A percentile compares a stretch with the other conserved stretches of the same genome.
These are phyloP conservation scores for Pseudobourletiella spinata DNA, from an alignment of 1,140 invertebrate genomes.

Conservation along the genomic window DNA sequence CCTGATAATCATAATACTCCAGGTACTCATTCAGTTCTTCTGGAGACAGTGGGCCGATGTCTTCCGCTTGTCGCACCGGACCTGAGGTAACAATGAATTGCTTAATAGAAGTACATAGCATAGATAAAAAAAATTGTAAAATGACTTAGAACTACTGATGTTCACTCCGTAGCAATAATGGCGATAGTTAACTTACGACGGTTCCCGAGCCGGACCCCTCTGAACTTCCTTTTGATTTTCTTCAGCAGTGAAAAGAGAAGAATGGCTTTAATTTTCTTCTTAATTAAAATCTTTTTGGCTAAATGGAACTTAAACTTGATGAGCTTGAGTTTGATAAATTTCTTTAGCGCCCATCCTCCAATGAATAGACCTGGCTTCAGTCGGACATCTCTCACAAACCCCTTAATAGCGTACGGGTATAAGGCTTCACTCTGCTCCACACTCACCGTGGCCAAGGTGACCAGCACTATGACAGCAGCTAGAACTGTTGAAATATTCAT, in stretches of 20 bases:
- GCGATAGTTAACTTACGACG: too few species aligned
- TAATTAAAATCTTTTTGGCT: not conserved
- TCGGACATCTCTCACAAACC: conserved; percentile 2
- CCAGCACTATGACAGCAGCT: not conserved
- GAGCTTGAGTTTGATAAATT: conserved; percentile 5
- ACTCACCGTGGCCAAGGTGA: not conserved
- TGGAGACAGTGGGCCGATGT: not conserved
- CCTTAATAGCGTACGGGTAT: conserved; percentile 9
- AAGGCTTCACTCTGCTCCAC: not conserved
- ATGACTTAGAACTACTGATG: too few species aligned
- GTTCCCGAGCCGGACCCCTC: too few species aligned
- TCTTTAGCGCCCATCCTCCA: conserved; percentile 7
- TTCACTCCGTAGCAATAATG: too few species aligned
- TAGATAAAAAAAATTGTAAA: too few species aligned
- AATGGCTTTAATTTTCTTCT: conserved; percentile 5
- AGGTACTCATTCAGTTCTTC: not conserved
- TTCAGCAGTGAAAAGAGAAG: not conserved
- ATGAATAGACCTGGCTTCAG: conserved; percentile 5
- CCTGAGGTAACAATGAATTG: not conserved
- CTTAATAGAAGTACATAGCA: too few species aligned
- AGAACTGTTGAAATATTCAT: not conserved
- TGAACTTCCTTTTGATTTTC: conserved; percentile 5
- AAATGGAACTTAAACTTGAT: conserved; percentile 2
- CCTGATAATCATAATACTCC: conserved; percentile 2
- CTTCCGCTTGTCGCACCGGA: not conserved